These are phyloP conservation scores for Marisa cornuarietis DNA, from an alignment of 1,140 invertebrate genomes.

Conservation along the genomic window DNA sequence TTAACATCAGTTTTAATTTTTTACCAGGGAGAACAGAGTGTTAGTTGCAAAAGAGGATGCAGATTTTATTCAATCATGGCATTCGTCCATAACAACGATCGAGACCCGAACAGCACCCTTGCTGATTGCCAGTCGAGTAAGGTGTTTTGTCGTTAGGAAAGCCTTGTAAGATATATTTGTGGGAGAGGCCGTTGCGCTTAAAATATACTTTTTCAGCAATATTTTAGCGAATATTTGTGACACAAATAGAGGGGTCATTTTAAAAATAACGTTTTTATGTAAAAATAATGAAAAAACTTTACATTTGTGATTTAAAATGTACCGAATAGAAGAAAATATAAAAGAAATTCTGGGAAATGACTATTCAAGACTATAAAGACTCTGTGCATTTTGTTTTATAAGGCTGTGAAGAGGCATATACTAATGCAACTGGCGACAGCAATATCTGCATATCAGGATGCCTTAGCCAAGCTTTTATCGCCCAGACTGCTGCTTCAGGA, in stretches of 20 bases:
- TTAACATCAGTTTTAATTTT: neutral
- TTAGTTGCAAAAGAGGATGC: slow-evolving; percentile 52
- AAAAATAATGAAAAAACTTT: too few relatives aligned
- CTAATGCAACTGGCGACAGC: neutral
- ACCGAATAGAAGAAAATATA: too few relatives aligned
- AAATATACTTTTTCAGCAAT: too few relatives aligned
- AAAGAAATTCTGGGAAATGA: too few relatives aligned
- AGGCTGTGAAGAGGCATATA: slow-evolving; percentile 19
- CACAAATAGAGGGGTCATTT: too few relatives aligned
- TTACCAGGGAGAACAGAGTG: slow-evolving; percentile 30
- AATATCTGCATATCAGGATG: slow-evolving; percentile 2
- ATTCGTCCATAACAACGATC: slow-evolving; percentile 41
- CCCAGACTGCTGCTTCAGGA: neutral
- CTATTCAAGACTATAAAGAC: too few relatives aligned
- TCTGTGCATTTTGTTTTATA: too few relatives aligned
- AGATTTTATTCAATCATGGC: slow-evolving; percentile 55
- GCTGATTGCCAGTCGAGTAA: slow-evolving; percentile 48
- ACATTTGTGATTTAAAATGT: too few relatives aligned
- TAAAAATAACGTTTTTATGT: too few relatives aligned
- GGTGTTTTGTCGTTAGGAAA: slow-evolving; percentile 23
- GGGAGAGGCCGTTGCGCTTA: too few relatives aligned
- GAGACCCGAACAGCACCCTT: slow-evolving; percentile 45
- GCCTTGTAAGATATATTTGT: too few relatives aligned
- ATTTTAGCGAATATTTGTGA: too few relatives aligned
- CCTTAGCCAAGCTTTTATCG: neutral